Percentiles rank a stretch among this genome's conserved stretches.
phyloP scores from a whole-genome alignment of 2,113 vertebrate species.

The Atherinomorus stipes region DNA sequence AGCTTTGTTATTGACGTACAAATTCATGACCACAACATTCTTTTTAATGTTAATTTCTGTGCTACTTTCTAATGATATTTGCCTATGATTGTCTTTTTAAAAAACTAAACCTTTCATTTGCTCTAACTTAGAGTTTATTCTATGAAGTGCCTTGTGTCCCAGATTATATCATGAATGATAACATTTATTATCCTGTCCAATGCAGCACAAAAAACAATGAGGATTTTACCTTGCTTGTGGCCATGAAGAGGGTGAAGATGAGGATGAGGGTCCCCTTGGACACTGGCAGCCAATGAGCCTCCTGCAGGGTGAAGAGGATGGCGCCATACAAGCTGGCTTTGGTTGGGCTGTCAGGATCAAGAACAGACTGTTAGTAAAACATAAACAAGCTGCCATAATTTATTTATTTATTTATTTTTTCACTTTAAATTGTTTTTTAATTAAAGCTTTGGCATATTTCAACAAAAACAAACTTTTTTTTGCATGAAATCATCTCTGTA shows the following conservation, averaged over 20 bases:
- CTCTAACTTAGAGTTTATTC: background rate
- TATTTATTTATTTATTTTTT: background rate
- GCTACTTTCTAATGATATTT: background rate
- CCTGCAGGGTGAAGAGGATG: slow-evolving; percentile 94
- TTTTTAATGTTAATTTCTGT: background rate
- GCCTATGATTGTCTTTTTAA: background rate
- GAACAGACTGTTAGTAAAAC: slow-evolving; percentile 11
- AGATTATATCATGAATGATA: too few relatives aligned
- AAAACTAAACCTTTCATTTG: background rate
- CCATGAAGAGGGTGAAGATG: slow-evolving; percentile 96
- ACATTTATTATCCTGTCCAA: background rate
- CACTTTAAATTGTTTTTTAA: background rate
- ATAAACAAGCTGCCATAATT: background rate
- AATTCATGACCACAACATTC: background rate
- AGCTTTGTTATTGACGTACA: background rate
- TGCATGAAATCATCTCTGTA: background rate
- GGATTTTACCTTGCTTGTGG: slow-evolving; percentile 86
- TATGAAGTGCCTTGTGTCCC: too few relatives aligned
- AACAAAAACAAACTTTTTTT: background rate
- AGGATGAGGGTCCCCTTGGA: slow-evolving; percentile 93
- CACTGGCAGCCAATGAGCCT: slow-evolving; percentile 90
- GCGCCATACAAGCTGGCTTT: slow-evolving; percentile 98
- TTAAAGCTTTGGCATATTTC: background rate
- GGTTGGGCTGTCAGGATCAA: slow-evolving; percentile 86
- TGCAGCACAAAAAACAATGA: background rate